Conservation (phyloP, 2,797 vertebrate genomes). For the Scyliorhinus canicula region DNA sequence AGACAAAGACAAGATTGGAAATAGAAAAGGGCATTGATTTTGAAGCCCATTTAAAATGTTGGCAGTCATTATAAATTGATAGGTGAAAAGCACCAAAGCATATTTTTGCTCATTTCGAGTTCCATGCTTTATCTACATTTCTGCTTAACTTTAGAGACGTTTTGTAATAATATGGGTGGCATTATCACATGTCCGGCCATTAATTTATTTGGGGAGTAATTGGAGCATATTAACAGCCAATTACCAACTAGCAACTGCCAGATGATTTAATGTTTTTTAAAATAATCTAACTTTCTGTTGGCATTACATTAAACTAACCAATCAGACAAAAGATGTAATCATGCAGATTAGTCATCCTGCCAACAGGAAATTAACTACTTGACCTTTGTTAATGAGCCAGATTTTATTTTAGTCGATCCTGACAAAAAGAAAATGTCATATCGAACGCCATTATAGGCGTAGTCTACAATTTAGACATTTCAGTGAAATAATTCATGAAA, state of each 20-base stretch:
- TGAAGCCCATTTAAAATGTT: neutral
- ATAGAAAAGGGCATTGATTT: neutral
- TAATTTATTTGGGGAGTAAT: constrained; percentile 6
- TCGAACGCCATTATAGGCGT: neutral
- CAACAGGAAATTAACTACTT: constrained; percentile 29
- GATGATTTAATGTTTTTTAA: neutral
- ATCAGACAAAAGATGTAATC: constrained; percentile 23
- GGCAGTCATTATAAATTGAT: neutral
- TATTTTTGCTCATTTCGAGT: neutral
- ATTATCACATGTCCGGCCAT: neutral
- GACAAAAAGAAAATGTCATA: neutral
- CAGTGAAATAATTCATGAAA: constrained; percentile 16
- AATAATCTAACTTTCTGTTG: neutral
- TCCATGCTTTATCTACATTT: neutral
- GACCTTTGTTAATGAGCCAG: constrained; percentile 10
- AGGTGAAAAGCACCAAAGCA: neutral
- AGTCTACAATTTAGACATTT: neutral
- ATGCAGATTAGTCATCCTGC: constrained; percentile 7
- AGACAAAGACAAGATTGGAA: neutral
- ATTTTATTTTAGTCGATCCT: constrained; percentile 8
- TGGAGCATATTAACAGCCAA: constrained; percentile 24
- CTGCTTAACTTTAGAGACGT: neutral
- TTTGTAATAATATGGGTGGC: neutral
- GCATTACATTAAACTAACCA: constrained; percentile 9
- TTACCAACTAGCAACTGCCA: neutral